A percentile compares a stretch with the other conserved stretches of the same genome.
Conservation (phyloP, 2,888 invertebrate species). For the Drosophila lutescens region DNA sequence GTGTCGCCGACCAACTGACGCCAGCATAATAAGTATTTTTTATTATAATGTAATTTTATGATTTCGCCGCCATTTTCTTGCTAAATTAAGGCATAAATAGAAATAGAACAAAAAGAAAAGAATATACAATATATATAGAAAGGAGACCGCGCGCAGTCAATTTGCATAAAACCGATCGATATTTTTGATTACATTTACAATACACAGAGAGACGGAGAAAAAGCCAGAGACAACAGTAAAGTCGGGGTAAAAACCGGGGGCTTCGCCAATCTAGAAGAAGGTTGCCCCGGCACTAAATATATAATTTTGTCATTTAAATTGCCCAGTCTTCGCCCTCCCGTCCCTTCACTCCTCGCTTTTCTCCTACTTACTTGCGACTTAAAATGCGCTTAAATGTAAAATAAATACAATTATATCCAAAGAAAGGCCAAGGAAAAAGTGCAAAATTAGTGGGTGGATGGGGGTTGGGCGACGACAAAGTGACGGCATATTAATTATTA, state of each 20-base stretch:
- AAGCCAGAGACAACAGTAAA: background rate
- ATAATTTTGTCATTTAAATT: conserved; percentile 79
- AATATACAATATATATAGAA: conserved; percentile 28
- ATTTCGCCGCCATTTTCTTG: conserved; percentile 79
- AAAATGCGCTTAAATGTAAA: conserved; percentile 78
- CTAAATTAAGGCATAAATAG: conserved; percentile 80
- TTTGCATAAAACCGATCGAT: conserved; percentile 84
- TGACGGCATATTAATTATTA: conserved; percentile 78
- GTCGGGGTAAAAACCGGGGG: background rate
- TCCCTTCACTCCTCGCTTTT: conserved; percentile 5
- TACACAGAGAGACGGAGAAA: conserved; percentile 74
- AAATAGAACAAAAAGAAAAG: conserved; percentile 61
- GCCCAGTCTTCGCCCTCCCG: conserved; percentile 9
- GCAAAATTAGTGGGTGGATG: conserved; percentile 37
- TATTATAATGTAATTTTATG: conserved; percentile 78
- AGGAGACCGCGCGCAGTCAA: conserved; percentile 76
- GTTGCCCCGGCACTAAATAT: conserved; percentile 66
- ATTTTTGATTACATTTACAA: conserved; percentile 80
- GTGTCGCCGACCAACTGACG: conserved; percentile 53
- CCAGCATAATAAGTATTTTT: conserved; percentile 59
- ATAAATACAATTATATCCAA: conserved; percentile 81
- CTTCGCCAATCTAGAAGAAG: conserved; percentile 33
- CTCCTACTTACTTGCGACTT: conserved; percentile 66
- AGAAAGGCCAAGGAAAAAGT: conserved; percentile 64
- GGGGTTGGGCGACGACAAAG: conserved; percentile 30